These are phyloP conservation scores for Basileuterus tristriatus DNA, from an alignment of 2,797 vertebrate species.

Conservation along the genomic window DNA sequence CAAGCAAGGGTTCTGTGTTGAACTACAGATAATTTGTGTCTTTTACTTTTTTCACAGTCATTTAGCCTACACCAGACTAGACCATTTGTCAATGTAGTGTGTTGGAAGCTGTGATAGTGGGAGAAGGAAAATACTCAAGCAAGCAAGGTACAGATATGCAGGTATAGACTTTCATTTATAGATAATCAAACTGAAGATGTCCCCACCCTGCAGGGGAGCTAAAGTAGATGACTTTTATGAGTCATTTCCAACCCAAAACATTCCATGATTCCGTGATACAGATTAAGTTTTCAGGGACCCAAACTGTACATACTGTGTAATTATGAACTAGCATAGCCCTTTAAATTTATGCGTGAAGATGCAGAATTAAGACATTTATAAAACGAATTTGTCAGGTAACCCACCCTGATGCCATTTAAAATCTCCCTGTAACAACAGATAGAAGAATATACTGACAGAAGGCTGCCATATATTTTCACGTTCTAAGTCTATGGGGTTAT, in stretches of 20 bases:
- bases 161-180: not conserved
- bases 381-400: not conserved
- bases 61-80: not conserved
- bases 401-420: not conserved
- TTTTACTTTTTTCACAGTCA: not conserved
- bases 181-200: not conserved
- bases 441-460: not conserved
- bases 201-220: too few species aligned
- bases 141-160: not conserved
- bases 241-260: not conserved
- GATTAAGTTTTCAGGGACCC: not conserved
- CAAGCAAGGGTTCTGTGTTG: not conserved
- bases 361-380: not conserved
- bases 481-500: not conserved
- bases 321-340: not conserved
- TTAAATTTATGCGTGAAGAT: not conserved
- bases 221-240: not conserved
- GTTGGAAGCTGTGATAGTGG: not conserved
- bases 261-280: not conserved
- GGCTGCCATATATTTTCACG: not conserved
- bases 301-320: accelerated
- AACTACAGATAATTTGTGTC: not conserved
- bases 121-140: not conserved
- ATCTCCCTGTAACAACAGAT: not conserved
- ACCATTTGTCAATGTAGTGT: not conserved